phyloP scores from a whole-genome alignment of 2,888 invertebrate genomes.

The Phoenoteleia sp. region DNA sequence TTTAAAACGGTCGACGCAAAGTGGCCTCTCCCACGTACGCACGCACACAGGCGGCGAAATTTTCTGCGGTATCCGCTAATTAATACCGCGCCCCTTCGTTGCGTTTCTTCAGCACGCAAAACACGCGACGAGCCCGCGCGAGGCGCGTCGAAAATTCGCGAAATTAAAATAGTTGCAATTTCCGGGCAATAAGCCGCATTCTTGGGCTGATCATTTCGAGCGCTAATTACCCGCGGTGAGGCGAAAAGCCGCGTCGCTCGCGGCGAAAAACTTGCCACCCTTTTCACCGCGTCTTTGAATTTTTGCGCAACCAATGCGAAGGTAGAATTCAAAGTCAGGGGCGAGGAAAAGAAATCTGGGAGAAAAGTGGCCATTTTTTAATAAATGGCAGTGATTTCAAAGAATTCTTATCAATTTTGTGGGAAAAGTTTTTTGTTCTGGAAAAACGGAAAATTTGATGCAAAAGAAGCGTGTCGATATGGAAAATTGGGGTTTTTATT shows the following conservation, averaged over 20 bases:
- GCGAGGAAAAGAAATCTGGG: too few species aligned
- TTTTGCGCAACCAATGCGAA: too few species aligned
- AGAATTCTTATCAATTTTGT: too few species aligned
- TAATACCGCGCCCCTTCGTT: slow-evolving; percentile 71
- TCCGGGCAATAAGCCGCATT: slow-evolving; percentile 71
- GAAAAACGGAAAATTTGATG: too few species aligned
- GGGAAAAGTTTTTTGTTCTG: too few species aligned
- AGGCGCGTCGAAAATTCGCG: slow-evolving; percentile 72
- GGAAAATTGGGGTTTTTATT: too few species aligned
- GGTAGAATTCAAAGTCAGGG: too few species aligned
- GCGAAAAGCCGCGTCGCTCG: slow-evolving; percentile 9
- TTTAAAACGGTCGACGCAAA: slow-evolving; percentile 41
- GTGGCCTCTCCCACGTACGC: slow-evolving; percentile 43
- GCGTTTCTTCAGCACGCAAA: slow-evolving; percentile 71
- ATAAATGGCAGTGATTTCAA: too few species aligned
- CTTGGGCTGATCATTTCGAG: slow-evolving; percentile 65
- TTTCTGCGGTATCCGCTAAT: slow-evolving; percentile 78
- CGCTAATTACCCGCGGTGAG: slow-evolving; percentile 65
- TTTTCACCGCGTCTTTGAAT: too few species aligned
- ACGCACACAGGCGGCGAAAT: slow-evolving; percentile 67
- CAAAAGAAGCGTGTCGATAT: too few species aligned
- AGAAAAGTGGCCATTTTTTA: too few species aligned
- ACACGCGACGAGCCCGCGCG: slow-evolving; percentile 67
- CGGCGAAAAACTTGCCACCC: slow-evolving; percentile 24
- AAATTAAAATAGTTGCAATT: slow-evolving; percentile 76